These are phyloP conservation scores for Drosophila aff. DNA, from an alignment of 1,140 invertebrate genomes.

Conservation along the genomic window DNA sequence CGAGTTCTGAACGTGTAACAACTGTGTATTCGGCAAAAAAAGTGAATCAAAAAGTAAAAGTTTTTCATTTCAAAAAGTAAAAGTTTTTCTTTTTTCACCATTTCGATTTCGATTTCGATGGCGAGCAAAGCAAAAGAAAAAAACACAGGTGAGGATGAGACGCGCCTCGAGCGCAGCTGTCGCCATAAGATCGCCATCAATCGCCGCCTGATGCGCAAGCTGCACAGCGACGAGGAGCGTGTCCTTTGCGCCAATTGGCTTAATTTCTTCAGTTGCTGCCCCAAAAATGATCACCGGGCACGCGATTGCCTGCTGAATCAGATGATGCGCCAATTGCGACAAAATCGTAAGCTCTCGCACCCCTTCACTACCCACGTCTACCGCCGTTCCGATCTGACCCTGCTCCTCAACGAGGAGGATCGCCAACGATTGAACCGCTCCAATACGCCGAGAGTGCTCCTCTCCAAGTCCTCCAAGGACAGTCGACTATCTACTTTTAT, in stretches of 20 bases:
- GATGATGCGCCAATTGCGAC: slow-evolving; percentile 2
- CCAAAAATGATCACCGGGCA: neutral
- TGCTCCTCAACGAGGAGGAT: slow-evolving; percentile 7
- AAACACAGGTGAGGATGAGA: neutral
- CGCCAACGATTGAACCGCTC: neutral
- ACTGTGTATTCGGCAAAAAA: no score
- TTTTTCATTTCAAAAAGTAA: neutral
- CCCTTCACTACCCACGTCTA: neutral
- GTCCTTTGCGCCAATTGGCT: slow-evolving; percentile 11
- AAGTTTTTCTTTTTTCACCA: neutral
- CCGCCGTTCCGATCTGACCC: neutral
- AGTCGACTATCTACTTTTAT: neutral
- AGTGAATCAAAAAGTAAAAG: neutral
- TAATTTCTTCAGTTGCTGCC: neutral
- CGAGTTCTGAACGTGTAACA: neutral
- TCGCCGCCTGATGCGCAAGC: neutral
- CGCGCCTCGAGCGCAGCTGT: slow-evolving; percentile 1
- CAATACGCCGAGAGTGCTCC: neutral
- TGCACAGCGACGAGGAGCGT: neutral
- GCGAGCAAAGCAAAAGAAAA: neutral
- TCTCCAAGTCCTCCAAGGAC: neutral
- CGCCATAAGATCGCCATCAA: neutral
- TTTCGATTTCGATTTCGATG: neutral
- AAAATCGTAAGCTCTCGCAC: neutral
- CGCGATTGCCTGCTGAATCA: neutral